A percentile compares a stretch with the other conserved stretches of the same genome.
Evolutionary conservation across 2,113 vertebrate species (phyloP).

Genomic region (Pseudopipra pipra): DNA sequence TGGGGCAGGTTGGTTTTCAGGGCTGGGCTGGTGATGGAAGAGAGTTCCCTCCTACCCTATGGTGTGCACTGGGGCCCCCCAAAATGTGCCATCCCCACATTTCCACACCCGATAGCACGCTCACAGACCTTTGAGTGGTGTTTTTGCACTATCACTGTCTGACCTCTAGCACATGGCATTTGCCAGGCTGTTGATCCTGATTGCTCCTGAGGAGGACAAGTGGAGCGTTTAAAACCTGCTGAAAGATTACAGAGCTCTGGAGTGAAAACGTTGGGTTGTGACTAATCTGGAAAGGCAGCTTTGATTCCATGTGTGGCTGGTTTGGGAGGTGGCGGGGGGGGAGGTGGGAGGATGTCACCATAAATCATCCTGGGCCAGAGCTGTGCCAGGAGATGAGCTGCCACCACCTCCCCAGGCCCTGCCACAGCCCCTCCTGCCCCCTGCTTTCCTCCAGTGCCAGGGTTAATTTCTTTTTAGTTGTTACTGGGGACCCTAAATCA

Average conservation of each 20-base stretch:
- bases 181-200: background rate
- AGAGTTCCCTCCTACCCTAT: background rate
- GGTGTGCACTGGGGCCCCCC: fast-evolving
- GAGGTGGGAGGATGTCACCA: background rate
- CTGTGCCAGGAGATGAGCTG: background rate
- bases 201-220: conserved; percentile 2
- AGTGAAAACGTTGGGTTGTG: background rate
- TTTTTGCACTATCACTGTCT: background rate
- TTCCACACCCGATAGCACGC: background rate
- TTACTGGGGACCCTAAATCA: background rate
- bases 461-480: background rate
- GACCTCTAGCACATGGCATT: fast-evolving
- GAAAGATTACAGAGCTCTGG: background rate
- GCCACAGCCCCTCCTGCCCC: background rate
- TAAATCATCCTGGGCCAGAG: background rate
- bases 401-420: background rate
- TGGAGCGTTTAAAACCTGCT: background rate
- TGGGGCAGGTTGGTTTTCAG: background rate
- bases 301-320: background rate
- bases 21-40: background rate
- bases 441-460: background rate
- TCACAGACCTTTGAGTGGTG: background rate
- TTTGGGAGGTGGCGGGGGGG: background rate
- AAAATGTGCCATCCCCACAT: background rate
- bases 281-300: background rate